Conservation (phyloP, 2,113 vertebrate species). For the Dendropsophus ebraccatus region DNA sequence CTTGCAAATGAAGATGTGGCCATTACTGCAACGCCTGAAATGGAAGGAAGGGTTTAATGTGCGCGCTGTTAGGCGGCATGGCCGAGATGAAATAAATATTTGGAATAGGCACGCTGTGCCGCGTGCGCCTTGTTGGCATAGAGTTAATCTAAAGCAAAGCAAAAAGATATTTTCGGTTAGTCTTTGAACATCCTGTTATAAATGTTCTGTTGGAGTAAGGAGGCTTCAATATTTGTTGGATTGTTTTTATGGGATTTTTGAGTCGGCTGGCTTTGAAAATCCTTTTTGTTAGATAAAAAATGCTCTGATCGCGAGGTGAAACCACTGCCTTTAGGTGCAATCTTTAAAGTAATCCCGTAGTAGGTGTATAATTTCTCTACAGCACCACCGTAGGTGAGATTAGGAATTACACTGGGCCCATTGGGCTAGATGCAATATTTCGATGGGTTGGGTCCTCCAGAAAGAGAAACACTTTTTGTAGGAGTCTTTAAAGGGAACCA, state of each 20-base stretch:
- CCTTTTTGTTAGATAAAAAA: too few relatives aligned
- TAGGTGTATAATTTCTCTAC: too few relatives aligned
- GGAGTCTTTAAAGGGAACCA: too few relatives aligned
- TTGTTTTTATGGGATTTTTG: background rate
- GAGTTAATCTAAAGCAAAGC: too few relatives aligned
- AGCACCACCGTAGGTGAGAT: background rate
- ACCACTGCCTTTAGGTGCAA: too few relatives aligned
- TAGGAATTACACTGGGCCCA: background rate
- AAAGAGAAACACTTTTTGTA: too few relatives aligned
- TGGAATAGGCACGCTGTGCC: background rate
- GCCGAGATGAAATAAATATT: conserved; percentile 5
- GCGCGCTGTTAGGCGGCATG: background rate
- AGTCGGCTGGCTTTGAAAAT: too few relatives aligned
- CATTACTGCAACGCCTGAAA: background rate
- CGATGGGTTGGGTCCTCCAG: too few relatives aligned
- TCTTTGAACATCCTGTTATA: background rate
- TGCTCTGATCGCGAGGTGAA: too few relatives aligned
- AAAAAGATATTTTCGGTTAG: background rate
- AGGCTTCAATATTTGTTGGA: background rate
- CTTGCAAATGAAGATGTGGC: conserved; percentile 24
- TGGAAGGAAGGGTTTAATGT: background rate
- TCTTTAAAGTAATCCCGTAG: too few relatives aligned
- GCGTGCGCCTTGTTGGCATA: background rate
- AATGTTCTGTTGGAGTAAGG: background rate
- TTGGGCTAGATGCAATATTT: background rate